Percentiles rank a stretch among this genome's conserved stretches.
phyloP scores from a whole-genome alignment of 2,113 vertebrate genomes.

The Oncorhynchus mykiss region DNA sequence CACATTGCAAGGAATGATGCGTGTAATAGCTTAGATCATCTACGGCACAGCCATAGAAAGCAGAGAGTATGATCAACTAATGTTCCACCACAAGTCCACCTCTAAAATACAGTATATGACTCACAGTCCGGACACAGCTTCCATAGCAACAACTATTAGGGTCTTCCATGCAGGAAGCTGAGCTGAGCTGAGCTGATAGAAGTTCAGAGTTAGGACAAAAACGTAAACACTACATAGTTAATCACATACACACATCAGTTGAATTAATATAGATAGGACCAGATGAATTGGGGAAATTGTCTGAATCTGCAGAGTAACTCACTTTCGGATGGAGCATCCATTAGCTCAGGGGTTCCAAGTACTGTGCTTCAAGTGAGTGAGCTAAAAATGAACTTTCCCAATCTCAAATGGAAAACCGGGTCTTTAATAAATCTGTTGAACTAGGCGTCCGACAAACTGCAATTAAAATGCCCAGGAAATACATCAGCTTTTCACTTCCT shows the following conservation, averaged over 20 bases:
- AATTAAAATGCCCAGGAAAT: slow-evolving; percentile 60
- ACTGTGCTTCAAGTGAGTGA: slow-evolving; percentile 32
- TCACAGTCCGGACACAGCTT: slow-evolving; percentile 18
- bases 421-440: slow-evolving; percentile 70
- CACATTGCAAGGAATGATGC: slow-evolving; percentile 1
- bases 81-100: slow-evolving; percentile 11
- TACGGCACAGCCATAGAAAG: slow-evolving; percentile 17
- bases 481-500: slow-evolving; percentile 59
- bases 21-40: slow-evolving; percentile 35
- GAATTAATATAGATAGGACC: slow-evolving; percentile 2
- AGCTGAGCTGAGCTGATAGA: slow-evolving; percentile 14
- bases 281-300: background rate
- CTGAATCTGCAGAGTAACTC: slow-evolving; percentile 8
- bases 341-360: slow-evolving; percentile 36
- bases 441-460: slow-evolving; percentile 58
- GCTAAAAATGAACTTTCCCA: slow-evolving; percentile 58
- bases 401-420: slow-evolving; percentile 58
- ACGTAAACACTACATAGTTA: slow-evolving; percentile 5
- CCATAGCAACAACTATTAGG: slow-evolving; percentile 39
- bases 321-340: slow-evolving; percentile 40
- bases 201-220: slow-evolving; percentile 28
- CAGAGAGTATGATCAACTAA: slow-evolving; percentile 27
- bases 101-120: background rate
- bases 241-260: slow-evolving; percentile 39
- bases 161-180: slow-evolving; percentile 25